phyloP scores from a whole-genome alignment of 2,888 invertebrate genomes.

The Chrysotoxum bicinctum region DNA sequence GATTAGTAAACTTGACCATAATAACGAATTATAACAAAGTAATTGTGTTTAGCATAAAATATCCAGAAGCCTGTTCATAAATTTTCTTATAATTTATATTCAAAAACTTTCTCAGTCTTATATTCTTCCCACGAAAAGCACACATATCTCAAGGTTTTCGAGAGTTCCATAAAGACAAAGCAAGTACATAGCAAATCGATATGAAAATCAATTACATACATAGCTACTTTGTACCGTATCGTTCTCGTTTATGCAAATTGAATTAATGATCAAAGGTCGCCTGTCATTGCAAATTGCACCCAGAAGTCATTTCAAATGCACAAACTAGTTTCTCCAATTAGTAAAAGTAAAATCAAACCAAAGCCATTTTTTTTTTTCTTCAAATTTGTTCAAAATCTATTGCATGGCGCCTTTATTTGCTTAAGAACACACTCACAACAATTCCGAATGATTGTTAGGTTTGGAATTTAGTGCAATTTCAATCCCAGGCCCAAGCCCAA shows the following conservation, averaged over 20 bases:
- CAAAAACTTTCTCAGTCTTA: neutral
- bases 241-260: neutral
- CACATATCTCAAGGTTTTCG: neutral
- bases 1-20: too few species aligned
- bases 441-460: constrained; percentile 11
- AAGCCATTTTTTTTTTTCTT: constrained; percentile 1
- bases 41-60: too few species aligned
- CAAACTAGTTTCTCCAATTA: constrained; percentile 31
- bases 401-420: constrained; percentile 65
- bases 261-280: neutral
- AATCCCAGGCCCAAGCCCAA: constrained; percentile 56
- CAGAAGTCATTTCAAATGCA: neutral
- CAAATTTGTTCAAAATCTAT: constrained; percentile 69
- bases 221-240: neutral
- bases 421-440: constrained; percentile 43
- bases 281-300: constrained; percentile 1
- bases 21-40: too few species aligned
- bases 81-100: neutral
- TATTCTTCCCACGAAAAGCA: neutral
- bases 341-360: constrained; percentile 17
- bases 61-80: neutral
- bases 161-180: constrained; percentile 3
- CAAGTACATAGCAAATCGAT: neutral
- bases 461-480: constrained; percentile 41
- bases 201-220: constrained; percentile 1